Conservation (phyloP, 2,113 vertebrate genomes). For the Melanocharis versteri region DNA sequence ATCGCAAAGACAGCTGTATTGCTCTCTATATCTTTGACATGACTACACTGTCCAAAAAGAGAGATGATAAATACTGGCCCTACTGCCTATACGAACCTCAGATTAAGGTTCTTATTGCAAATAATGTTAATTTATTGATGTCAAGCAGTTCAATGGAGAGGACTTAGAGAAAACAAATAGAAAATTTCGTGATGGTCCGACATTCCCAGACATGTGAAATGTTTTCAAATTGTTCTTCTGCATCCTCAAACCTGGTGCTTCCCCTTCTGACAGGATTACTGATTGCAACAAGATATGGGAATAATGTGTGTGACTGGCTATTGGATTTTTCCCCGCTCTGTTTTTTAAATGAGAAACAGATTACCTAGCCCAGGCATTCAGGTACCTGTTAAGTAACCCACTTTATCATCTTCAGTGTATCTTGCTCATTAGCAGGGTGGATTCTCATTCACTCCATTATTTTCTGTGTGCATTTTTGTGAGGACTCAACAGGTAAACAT, state of each 20-base stretch:
- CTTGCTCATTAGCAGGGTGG: background rate
- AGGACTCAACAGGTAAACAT: background rate
- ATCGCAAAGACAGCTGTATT: background rate
- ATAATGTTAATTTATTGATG: background rate
- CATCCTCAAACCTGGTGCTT: background rate
- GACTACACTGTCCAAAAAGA: background rate
- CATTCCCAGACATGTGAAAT: background rate
- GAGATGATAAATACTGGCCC: background rate
- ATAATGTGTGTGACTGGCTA: background rate
- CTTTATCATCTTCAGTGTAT: background rate
- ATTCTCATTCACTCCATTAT: background rate
- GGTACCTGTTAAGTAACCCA: background rate
- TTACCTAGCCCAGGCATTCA: background rate
- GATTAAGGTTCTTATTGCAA: background rate
- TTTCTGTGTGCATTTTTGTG: background rate
- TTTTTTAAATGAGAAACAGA: background rate
- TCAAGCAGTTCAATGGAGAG: background rate
- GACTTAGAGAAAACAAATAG: background rate
- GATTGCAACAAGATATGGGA: background rate
- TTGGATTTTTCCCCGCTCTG: accelerated
- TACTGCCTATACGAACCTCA: background rate
- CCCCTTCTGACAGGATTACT: background rate
- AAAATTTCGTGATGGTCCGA: background rate
- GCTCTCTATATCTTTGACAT: background rate
- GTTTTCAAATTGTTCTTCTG: background rate